Percentiles rank a stretch among this genome's conserved stretches.
These are phyloP conservation scores for Coryphaenoides rupestris DNA, from an alignment of 2,113 vertebrate genomes.

Conservation along the genomic window DNA sequence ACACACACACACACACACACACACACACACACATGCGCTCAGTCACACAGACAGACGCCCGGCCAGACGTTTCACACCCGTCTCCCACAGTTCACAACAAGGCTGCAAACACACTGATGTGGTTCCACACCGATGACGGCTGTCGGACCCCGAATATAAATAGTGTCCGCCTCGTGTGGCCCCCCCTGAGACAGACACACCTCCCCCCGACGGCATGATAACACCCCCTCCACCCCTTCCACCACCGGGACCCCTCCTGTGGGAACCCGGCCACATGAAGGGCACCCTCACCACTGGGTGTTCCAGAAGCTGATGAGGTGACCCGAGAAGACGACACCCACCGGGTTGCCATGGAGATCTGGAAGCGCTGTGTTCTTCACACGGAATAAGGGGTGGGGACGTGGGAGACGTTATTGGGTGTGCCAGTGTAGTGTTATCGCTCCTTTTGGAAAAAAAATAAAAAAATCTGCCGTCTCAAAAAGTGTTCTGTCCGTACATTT, in stretches of 20 bases:
- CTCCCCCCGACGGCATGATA: too few species aligned
- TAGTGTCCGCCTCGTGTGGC: conserved; percentile 17
- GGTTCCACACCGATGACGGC: neutral
- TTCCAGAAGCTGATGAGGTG: too few species aligned
- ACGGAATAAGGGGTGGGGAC: too few species aligned
- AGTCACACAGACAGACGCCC: neutral
- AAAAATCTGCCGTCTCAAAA: conserved; percentile 22
- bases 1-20: conserved; percentile 1
- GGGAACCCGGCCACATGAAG: too few species aligned
- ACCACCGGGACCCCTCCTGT: too few species aligned
- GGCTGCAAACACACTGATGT: neutral
- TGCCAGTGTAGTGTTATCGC: conserved; percentile 40
- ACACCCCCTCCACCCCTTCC: too few species aligned
- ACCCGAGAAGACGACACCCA: too few species aligned
- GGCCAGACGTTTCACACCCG: neutral
- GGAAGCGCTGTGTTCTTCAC: too few species aligned
- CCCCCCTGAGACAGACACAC: too few species aligned
- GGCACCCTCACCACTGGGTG: too few species aligned
- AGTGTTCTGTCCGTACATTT: conserved; percentile 41
- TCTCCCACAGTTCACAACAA: conserved; percentile 13
- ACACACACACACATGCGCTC: neutral
- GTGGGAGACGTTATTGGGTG: too few species aligned
- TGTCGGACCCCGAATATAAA: conserved; percentile 31
- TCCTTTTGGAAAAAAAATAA: conserved; percentile 25
- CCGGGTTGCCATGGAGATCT: too few species aligned